Evolutionary conservation across 2,888 invertebrate genomes (phyloP).

Genomic region (Amphipoea lucens): DNA sequence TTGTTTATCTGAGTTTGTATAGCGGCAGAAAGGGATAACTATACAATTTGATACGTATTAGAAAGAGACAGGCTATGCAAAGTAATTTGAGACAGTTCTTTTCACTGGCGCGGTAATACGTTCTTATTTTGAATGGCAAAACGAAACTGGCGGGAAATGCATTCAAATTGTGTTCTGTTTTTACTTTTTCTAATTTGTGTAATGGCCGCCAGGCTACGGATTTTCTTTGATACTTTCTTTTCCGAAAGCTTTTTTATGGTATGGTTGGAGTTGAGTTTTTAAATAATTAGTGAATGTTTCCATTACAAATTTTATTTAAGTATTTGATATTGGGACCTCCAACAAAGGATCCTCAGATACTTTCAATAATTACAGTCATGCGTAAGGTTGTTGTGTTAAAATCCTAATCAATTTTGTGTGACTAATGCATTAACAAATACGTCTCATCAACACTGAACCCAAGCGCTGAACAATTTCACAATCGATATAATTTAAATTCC

Average conservation of each 20-base stretch:
- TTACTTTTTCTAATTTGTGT: constrained; percentile 85
- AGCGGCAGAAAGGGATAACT: constrained; percentile 78
- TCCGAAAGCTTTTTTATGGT: constrained; percentile 31
- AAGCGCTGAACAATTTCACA: constrained; percentile 68
- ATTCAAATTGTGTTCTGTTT: constrained; percentile 82
- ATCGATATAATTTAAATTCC: constrained; percentile 71
- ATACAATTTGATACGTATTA: constrained; percentile 59
- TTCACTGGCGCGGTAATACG: constrained; percentile 88
- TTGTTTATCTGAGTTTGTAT: constrained; percentile 91
- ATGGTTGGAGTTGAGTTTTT: constrained; percentile 17
- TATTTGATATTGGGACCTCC: background rate
- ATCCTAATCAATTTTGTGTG: background rate
- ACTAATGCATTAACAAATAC: constrained; percentile 27
- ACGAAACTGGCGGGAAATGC: constrained; percentile 89
- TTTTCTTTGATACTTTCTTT: constrained; percentile 84
- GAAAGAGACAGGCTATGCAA: constrained; percentile 77
- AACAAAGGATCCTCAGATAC: background rate
- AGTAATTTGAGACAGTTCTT: constrained; percentile 91
- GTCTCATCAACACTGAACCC: constrained; percentile 1
- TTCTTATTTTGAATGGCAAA: constrained; percentile 90
- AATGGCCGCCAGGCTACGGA: constrained; percentile 80
- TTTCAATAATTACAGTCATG: background rate
- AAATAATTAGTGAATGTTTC: constrained; percentile 13
- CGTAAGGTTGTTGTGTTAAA: background rate
- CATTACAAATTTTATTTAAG: background rate